Base-by-base conservation (phyloP, 2,113 vertebrate genomes). In the Romanogobio albipinnatus region DNA sequence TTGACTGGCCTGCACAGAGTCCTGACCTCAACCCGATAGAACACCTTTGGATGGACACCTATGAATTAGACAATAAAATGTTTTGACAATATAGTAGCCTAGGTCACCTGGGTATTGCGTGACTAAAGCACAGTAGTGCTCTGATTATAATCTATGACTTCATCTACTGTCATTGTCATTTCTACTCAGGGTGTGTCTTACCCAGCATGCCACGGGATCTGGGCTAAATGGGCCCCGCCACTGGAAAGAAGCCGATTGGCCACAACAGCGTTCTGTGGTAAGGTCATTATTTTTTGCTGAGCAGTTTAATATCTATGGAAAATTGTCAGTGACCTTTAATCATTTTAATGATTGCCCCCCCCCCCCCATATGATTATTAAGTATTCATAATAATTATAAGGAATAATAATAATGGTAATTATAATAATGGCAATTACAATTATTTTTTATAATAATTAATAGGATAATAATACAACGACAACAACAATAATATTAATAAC, bases 171-270 rank as follows among this genome's bases (percentile, higher is more conserved):
- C 64, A 26, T 22, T 81, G 64, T 47, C 64, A 36, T 22, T 85
- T 33, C 43, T 64, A 56, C 74, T 3, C 86, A 98, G 97, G 97
- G 97, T 0, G 97, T 98, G 61, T 97, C 97, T 0, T 98, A 97
- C 87, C 97, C 97, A 0, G 97, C 97, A 22, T 98, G 97, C 91
- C 97, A 98, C 0, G 97, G 97, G 33, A 98, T 98, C 89, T 98
- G 96, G 96, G 95, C 95, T 22, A 96, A 96, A 88, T 96, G 96
- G 96, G 96, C 96, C 0, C 96, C 96, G 0, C 96, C 96, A 1
- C 90, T 96, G 5, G 96, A 96, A 83, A 94, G 96, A 92, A 96
- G 96, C 90, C 93, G 95, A 9, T 85, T 96, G 87, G 96, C 96
- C 64, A 96, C 96, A 10, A 96, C 95, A 58, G 96, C 96, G 0